phyloP scores from a whole-genome alignment of 2,113 vertebrate genomes.

The Percopsis transmontana region DNA sequence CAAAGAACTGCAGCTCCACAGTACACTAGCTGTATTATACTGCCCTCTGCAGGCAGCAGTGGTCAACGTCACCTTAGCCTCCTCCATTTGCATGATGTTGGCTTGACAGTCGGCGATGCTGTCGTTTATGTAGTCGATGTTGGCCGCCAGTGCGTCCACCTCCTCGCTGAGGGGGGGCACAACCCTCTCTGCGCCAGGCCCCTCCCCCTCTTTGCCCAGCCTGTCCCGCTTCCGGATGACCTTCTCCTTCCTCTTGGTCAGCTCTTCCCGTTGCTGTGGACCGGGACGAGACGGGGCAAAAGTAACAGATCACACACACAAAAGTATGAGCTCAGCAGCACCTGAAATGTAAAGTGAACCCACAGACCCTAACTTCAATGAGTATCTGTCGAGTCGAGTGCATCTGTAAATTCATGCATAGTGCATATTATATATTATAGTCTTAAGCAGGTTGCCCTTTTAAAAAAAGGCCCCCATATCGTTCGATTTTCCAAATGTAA shows the following conservation, averaged over 20 bases:
- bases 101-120: conserved; percentile 96
- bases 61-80: conserved; percentile 84
- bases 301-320: no score
- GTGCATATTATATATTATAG: no score
- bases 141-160: conserved; percentile 88
- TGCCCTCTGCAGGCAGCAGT: not conserved
- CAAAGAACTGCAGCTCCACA: no score
- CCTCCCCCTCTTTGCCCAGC: conserved; percentile 82
- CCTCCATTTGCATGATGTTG: conserved; percentile 98
- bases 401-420: no score
- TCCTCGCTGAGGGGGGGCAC: conserved; percentile 86
- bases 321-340: no score
- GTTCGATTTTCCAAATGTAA: no score
- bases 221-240: conserved; percentile 86
- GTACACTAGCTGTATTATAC: no score
- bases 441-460: no score
- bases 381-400: no score
- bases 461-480: no score
- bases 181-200: conserved; percentile 82
- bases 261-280: conserved; percentile 93
- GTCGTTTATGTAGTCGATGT: conserved; percentile 97
- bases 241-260: conserved; percentile 93
- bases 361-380: no score
- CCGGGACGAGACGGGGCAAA: not conserved
- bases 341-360: no score